These are phyloP conservation scores for Manis crassicaudata DNA, from an alignment of 2,797 vertebrate genomes.

Conservation along the genomic window DNA sequence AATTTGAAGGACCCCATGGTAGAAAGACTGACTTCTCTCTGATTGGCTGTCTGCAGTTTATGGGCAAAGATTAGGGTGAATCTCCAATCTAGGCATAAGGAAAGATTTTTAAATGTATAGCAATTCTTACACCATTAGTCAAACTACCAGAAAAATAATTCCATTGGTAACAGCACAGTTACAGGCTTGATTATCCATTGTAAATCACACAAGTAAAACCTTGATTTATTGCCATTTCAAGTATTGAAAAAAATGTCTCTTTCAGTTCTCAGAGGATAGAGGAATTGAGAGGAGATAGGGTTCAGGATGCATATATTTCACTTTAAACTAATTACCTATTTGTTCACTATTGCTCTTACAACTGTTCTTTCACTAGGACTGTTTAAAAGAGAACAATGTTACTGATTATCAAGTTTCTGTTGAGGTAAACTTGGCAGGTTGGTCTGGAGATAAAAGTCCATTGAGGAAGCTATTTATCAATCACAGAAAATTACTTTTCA, in stretches of 20 bases:
- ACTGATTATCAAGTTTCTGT: neutral
- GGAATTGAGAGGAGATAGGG: neutral
- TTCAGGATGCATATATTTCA: neutral
- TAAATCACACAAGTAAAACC: neutral
- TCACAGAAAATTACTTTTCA: slow-evolving; percentile 50
- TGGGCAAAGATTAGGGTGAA: neutral
- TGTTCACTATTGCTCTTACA: neutral
- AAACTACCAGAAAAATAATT: slow-evolving; percentile 20
- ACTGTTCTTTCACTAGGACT: neutral
- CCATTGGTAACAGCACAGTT: neutral
- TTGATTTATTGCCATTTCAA: slow-evolving; percentile 5
- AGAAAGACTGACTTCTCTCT: neutral
- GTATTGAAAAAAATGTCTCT: neutral
- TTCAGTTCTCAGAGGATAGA: slow-evolving; percentile 1
- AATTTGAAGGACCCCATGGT: neutral
- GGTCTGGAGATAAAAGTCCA: neutral
- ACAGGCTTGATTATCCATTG: neutral
- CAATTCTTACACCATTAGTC: neutral
- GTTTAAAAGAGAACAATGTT: neutral
- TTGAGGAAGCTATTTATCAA: neutral
- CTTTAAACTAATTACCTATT: slow-evolving; percentile 25
- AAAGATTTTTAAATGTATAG: neutral
- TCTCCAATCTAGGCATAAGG: neutral
- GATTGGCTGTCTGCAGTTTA: neutral
- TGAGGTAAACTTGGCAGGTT: neutral